phyloP scores from a whole-genome alignment of 2,888 invertebrate genomes.

The Ectemnius lituratus region DNA sequence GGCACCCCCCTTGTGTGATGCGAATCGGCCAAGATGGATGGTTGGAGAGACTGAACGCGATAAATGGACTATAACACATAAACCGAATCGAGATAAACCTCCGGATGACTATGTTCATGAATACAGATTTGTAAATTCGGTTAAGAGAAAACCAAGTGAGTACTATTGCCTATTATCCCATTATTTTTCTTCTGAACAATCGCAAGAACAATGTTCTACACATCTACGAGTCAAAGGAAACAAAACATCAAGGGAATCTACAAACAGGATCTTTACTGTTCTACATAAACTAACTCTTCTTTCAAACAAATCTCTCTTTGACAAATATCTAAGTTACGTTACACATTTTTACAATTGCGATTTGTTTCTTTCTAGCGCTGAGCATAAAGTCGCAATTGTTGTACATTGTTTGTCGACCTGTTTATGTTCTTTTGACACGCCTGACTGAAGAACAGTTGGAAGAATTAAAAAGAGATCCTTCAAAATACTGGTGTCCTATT shows the following conservation, averaged over 20 bases:
- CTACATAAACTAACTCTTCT: too few species aligned
- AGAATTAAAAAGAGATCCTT: slow-evolving; percentile 67
- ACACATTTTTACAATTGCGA: slow-evolving; percentile 17
- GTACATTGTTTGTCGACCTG: slow-evolving; percentile 79
- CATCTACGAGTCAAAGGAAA: slow-evolving; percentile 11
- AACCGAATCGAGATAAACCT: slow-evolving; percentile 68
- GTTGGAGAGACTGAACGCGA: slow-evolving; percentile 64
- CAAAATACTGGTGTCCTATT: slow-evolving; percentile 49
- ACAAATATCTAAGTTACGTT: not conserved
- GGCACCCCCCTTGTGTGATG: slow-evolving; percentile 75
- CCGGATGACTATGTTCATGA: slow-evolving; percentile 65
- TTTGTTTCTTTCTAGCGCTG: slow-evolving; percentile 62
- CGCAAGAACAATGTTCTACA: not conserved
- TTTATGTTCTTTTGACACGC: slow-evolving; percentile 78
- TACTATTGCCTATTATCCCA: slow-evolving; percentile 29
- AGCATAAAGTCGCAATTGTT: slow-evolving; percentile 78
- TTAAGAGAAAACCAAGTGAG: slow-evolving; percentile 70
- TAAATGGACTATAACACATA: slow-evolving; percentile 72
- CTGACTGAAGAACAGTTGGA: slow-evolving; percentile 78
- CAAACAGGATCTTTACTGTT: too few species aligned
- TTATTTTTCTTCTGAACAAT: too few species aligned
- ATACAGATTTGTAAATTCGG: slow-evolving; percentile 70
- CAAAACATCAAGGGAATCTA: slow-evolving; percentile 5
- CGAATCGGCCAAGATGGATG: slow-evolving; percentile 72
- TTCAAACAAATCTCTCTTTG: not conserved